Evolutionary conservation across 1,140 invertebrate species (phyloP).

Genomic region (Bombus superbus): DNA sequence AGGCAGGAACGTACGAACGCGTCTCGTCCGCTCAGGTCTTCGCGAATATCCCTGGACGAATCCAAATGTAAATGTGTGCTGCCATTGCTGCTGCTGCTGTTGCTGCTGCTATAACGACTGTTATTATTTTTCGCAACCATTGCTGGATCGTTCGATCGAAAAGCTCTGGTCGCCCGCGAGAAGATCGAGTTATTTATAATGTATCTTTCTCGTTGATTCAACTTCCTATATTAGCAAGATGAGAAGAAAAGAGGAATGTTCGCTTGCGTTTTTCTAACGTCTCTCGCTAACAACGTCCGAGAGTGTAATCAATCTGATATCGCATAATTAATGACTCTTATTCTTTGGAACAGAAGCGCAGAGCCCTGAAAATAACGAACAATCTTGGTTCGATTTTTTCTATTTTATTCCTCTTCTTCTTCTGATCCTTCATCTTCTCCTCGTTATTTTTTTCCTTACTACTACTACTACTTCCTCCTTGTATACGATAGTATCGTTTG

Average conservation of each 20-base stretch:
- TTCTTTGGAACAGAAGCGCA: not conserved
- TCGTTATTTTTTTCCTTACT: not conserved
- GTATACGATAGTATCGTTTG: not conserved
- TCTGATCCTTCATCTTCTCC: conserved; percentile 1
- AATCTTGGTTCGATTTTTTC: not conserved
- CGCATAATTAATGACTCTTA: not conserved
- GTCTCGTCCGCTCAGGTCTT: conserved; percentile 42
- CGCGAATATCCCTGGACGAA: conserved; percentile 20
- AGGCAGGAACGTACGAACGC: conserved; percentile 29
- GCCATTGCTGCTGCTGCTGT: conserved; percentile 72
- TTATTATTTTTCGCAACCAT: conserved; percentile 26
- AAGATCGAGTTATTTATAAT: not conserved
- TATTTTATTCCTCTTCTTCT: not conserved
- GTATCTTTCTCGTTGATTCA: conserved; percentile 2
- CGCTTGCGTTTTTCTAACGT: conserved; percentile 12
- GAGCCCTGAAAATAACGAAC: not conserved
- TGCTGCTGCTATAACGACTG: conserved; percentile 54
- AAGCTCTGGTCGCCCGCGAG: not conserved
- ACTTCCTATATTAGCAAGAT: not conserved
- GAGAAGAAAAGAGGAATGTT: not conserved
- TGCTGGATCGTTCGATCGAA: conserved; percentile 13
- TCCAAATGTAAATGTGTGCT: conserved; percentile 54
- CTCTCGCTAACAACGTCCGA: not conserved
- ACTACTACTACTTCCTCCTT: conserved; percentile 27
- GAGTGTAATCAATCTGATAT: not conserved